Percentiles rank a stretch among this genome's conserved stretches.
Conservation (phyloP, 2,113 vertebrate species). For the Anarhynchus alexandrinus region DNA sequence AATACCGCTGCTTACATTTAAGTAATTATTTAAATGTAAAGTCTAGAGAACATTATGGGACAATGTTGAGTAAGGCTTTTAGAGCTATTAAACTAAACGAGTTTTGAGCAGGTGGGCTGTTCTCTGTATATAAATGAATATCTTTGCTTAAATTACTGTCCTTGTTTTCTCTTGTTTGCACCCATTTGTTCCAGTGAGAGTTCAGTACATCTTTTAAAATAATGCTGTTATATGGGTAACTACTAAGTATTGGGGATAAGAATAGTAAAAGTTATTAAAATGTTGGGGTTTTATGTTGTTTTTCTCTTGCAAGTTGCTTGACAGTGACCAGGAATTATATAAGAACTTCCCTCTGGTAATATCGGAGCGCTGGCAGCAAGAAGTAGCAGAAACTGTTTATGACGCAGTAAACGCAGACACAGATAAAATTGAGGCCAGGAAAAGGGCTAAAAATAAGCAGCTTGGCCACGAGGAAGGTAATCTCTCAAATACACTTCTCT, state of each 20-base stretch:
- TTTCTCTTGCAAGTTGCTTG: constrained; percentile 81
- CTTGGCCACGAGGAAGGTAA: constrained; percentile 96
- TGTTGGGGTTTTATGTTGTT: neutral
- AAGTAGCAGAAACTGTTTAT: constrained; percentile 95
- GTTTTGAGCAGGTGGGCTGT: neutral
- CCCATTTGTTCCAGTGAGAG: neutral
- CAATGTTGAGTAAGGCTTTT: neutral
- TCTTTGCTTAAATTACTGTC: neutral
- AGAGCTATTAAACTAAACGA: neutral
- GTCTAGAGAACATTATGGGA: neutral
- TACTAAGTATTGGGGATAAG: neutral
- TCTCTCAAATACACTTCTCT: constrained; percentile 12
- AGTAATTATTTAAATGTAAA: neutral
- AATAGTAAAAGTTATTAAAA: neutral
- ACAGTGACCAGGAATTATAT: constrained; percentile 97
- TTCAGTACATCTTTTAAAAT: neutral
- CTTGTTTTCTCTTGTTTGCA: neutral
- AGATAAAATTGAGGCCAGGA: constrained; percentile 93
- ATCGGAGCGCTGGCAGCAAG: constrained; percentile 99
- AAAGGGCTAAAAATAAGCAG: constrained; percentile 96
- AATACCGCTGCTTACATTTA: neutral
- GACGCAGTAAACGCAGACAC: constrained; percentile 94
- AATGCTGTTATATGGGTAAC: neutral
- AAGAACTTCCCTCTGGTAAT: constrained; percentile 99
- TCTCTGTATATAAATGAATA: neutral